Evolutionary conservation across 2,797 vertebrate species (phyloP).

Genomic region (Bryconaethiops microstoma): DNA sequence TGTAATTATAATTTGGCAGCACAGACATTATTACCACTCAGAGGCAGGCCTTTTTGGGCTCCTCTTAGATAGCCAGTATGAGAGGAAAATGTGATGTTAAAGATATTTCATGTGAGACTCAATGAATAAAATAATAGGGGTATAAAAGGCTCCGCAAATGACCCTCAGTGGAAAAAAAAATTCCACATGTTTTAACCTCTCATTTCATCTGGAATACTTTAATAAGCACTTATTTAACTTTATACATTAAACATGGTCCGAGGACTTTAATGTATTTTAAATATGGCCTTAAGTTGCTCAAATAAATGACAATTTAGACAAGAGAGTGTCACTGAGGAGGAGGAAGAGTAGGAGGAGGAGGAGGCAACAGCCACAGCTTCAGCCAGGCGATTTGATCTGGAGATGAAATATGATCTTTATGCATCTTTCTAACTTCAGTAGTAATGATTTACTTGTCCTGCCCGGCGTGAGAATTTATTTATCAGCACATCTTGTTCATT

Average conservation of each 20-base stretch:
- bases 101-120: constrained; percentile 58
- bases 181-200: constrained; percentile 60
- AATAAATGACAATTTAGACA: constrained; percentile 61
- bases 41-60: constrained; percentile 48
- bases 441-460: constrained; percentile 25
- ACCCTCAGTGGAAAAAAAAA: constrained; percentile 54
- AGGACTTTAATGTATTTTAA: constrained; percentile 50
- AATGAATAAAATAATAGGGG: constrained; percentile 64
- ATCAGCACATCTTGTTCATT: constrained; percentile 12
- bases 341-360: neutral
- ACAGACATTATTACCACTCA: constrained; percentile 52
- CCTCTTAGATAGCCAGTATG: constrained; percentile 47
- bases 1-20: constrained; percentile 49
- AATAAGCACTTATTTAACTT: constrained; percentile 56
- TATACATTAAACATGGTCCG: constrained; percentile 60
- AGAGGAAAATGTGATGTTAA: constrained; percentile 55
- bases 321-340: constrained; percentile 12
- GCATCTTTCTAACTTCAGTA: constrained; percentile 29
- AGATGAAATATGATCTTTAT: constrained; percentile 24
- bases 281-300: constrained; percentile 52
- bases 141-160: constrained; percentile 60
- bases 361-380: neutral
- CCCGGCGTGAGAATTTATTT: constrained; percentile 5
- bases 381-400: constrained; percentile 22
- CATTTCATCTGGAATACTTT: constrained; percentile 58